Percentiles rank a stretch among this genome's conserved stretches.
phyloP scores from a whole-genome alignment of 2,888 invertebrate species.

The Drosophila pseudotalamancana region DNA sequence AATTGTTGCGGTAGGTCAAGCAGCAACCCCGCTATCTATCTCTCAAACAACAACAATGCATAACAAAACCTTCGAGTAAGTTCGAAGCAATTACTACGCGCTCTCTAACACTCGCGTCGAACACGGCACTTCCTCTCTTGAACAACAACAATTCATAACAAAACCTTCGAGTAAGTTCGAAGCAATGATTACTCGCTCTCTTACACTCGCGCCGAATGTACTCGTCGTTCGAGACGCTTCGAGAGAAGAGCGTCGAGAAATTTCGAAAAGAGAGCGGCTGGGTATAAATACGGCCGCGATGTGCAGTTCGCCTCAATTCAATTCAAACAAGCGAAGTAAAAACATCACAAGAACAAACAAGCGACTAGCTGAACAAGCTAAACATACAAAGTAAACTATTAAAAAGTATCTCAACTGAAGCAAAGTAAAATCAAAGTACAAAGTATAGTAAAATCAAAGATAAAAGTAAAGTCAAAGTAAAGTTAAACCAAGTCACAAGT shows the following conservation, averaged over 20 bases:
- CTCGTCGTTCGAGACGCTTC: slow-evolving; percentile 27
- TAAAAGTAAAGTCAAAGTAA: background rate
- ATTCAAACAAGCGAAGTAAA: slow-evolving; percentile 60
- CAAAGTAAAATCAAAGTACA: background rate
- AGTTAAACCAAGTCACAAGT: background rate
- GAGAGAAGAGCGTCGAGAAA: slow-evolving; percentile 51
- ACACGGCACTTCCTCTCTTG: background rate
- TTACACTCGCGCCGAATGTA: slow-evolving; percentile 10
- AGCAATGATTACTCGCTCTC: slow-evolving; percentile 1
- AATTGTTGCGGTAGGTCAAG: slow-evolving; percentile 17
- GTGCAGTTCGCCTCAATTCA: slow-evolving; percentile 51
- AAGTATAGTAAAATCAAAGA: background rate
- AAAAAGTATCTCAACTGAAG: background rate
- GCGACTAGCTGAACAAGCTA: slow-evolving; percentile 56
- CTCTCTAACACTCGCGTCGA: slow-evolving; percentile 17
- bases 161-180: slow-evolving; percentile 30
- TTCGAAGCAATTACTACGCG: slow-evolving; percentile 5
- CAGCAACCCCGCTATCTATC: too few species aligned
- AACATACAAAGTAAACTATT: slow-evolving; percentile 4
- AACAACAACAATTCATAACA: slow-evolving; percentile 2
- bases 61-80: slow-evolving; percentile 24
- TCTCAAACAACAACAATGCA: background rate
- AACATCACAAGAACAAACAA: slow-evolving; percentile 40
- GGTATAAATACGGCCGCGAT: slow-evolving; percentile 60
- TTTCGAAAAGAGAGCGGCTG: slow-evolving; percentile 42